Conservation (phyloP, 1,140 invertebrate genomes). For the Linepithema humile region DNA sequence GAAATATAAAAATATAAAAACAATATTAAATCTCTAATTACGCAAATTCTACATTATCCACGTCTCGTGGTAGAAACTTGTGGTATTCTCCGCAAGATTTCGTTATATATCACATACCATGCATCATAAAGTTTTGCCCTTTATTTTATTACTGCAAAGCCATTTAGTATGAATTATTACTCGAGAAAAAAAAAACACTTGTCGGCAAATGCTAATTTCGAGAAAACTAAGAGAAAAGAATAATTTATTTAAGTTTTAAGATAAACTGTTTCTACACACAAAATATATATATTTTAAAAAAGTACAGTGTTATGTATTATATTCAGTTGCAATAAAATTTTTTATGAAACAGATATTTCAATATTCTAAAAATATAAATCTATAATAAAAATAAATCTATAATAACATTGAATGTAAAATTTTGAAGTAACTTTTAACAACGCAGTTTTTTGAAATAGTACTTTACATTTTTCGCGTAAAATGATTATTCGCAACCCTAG, state of each 20-base stretch:
- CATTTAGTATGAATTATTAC: background rate
- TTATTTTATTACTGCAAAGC: background rate
- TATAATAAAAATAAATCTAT: background rate
- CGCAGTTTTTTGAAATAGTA: background rate
- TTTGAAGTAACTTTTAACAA: background rate
- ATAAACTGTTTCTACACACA: background rate
- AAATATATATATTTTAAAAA: background rate
- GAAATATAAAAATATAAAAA: background rate
- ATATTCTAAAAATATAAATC: background rate
- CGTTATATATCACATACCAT: background rate
- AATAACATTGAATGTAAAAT: background rate
- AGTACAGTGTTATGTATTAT: background rate
- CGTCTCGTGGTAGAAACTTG: background rate
- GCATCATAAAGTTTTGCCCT: background rate
- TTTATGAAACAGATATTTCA: background rate
- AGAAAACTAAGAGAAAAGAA: background rate
- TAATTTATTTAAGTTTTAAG: background rate
- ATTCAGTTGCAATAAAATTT: background rate
- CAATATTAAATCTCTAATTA: background rate
- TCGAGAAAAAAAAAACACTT: background rate
- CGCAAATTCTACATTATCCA: background rate
- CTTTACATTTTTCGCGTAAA: background rate
- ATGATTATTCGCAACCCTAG: constrained; percentile 11
- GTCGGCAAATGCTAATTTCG: background rate
- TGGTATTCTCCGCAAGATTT: constrained; percentile 1